phyloP scores from a whole-genome alignment of 2,113 vertebrate genomes.

The Amphilophus citrinellus region DNA sequence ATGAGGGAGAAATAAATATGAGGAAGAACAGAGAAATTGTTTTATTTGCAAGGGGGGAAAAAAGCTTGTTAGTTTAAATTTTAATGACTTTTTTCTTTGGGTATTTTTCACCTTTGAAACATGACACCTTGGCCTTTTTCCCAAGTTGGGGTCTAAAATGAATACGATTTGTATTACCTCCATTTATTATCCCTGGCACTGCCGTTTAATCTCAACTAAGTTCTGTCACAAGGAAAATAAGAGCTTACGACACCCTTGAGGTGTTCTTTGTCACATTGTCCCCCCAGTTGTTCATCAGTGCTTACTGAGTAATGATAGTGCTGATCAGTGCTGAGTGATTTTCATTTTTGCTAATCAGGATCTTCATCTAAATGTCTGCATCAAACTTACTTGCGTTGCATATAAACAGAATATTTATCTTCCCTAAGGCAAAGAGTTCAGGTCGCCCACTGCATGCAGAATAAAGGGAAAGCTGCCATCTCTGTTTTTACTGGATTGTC shows the following conservation, averaged over 20 bases:
- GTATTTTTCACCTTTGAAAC: not conserved
- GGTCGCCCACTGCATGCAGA: slow-evolving; percentile 25
- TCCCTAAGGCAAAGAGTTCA: not conserved
- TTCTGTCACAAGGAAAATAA: slow-evolving; percentile 43
- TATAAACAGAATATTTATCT: slow-evolving; percentile 27
- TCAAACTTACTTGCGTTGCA: slow-evolving; percentile 18
- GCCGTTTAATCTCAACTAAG: slow-evolving; percentile 50
- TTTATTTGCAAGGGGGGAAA: not conserved
- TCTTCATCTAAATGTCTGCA: slow-evolving; percentile 35
- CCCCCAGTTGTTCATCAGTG: slow-evolving; percentile 53
- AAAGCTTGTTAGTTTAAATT: not conserved
- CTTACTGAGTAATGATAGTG: slow-evolving; percentile 42
- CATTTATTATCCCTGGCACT: slow-evolving; percentile 25
- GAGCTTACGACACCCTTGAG: slow-evolving; percentile 43
- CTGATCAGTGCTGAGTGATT: slow-evolving; percentile 58
- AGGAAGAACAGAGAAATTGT: not conserved
- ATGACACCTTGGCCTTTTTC: not conserved
- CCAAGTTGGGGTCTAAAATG: not conserved
- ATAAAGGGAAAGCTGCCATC: not conserved
- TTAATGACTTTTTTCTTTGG: not conserved
- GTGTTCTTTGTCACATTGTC: slow-evolving; percentile 45
- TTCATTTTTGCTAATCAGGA: slow-evolving; percentile 53
- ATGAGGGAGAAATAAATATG: not conserved
- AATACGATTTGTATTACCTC: slow-evolving; percentile 12
- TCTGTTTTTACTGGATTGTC: not conserved